These are phyloP conservation scores for Palythoa grandis DNA, from an alignment of 92 coral and sea anemone species.

Conservation along the genomic window DNA sequence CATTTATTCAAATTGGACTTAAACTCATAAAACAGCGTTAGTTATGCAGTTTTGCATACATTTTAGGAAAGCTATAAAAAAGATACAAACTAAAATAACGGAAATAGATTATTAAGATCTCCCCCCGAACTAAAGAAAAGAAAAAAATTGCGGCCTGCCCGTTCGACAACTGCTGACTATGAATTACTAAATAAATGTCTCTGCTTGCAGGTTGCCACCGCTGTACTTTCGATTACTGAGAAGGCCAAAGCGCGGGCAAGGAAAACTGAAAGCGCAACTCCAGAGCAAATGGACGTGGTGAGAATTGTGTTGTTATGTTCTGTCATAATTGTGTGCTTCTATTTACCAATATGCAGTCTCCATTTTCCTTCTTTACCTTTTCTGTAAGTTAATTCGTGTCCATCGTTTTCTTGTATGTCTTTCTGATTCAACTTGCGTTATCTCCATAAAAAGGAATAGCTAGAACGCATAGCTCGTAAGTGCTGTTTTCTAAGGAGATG, in stretches of 20 bases:
- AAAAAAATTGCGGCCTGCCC: not conserved
- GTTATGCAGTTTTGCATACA: not conserved
- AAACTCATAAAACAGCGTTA: too few relatives aligned
- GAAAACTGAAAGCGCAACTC: slow-evolving; percentile 75
- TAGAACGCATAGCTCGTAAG: too few relatives aligned
- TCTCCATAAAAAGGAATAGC: too few relatives aligned
- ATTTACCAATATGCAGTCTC: not conserved
- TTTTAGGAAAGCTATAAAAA: not conserved
- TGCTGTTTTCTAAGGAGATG: not conserved
- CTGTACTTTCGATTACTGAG: slow-evolving; percentile 93
- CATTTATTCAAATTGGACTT: too few relatives aligned
- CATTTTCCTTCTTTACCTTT: too few relatives aligned
- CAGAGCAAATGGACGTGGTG: slow-evolving; percentile 98
- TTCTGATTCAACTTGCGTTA: too few relatives aligned
- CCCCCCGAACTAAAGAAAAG: not conserved
- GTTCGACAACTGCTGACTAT: not conserved
- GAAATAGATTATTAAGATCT: not conserved
- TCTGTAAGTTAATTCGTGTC: too few relatives aligned
- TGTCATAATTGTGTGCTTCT: not conserved
- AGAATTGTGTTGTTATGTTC: slow-evolving; percentile 11
- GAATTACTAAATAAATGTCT: not conserved
- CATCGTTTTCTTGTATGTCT: too few relatives aligned
- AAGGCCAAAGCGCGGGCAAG: slow-evolving; percentile 89
- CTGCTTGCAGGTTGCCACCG: slow-evolving; percentile 83
- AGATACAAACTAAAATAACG: not conserved